A percentile compares a stretch with the other conserved stretches of the same genome.
Evolutionary conservation across 2,888 invertebrate genomes (phyloP).

Genomic region (Cryptocheilus praepositus): DNA sequence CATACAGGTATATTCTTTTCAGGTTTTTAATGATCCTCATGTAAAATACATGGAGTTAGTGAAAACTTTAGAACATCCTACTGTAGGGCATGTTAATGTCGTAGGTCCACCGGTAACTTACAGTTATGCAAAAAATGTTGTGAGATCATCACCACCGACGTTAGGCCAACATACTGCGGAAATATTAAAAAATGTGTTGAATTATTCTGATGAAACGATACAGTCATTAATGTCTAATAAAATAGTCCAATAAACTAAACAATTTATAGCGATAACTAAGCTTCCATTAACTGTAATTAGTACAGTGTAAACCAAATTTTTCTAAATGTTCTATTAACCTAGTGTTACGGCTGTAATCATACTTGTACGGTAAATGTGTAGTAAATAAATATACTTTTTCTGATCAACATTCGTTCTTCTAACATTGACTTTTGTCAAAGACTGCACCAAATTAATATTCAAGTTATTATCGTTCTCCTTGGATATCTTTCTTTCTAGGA

Average conservation of each 20-base stretch:
- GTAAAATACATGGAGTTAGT: conserved; percentile 84
- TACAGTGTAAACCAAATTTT: neutral
- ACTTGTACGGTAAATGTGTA: conserved; percentile 1
- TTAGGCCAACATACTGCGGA: conserved; percentile 92
- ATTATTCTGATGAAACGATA: conserved; percentile 80
- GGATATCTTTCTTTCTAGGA: conserved; percentile 68
- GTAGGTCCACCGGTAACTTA: conserved; percentile 92
- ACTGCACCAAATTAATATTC: neutral
- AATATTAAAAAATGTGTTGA: conserved; percentile 82
- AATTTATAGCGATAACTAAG: neutral
- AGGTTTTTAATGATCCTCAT: conserved; percentile 92
- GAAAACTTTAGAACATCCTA: conserved; percentile 82
- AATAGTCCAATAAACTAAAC: conserved; percentile 74
- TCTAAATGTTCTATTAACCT: neutral
- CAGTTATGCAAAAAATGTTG: conserved; percentile 83
- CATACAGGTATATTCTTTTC: conserved; percentile 29
- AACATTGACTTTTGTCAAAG: neutral
- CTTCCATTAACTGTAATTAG: neutral
- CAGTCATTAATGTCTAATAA: conserved; percentile 74
- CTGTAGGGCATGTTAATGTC: conserved; percentile 83
- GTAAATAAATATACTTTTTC: neutral
- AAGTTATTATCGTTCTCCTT: neutral
- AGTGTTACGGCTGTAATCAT: conserved; percentile 4
- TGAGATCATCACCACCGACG: conserved; percentile 86
- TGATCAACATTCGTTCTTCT: neutral